Evolutionary conservation across 1,140 invertebrate genomes (phyloP).

Genomic region (Ridgeia piscesae): DNA sequence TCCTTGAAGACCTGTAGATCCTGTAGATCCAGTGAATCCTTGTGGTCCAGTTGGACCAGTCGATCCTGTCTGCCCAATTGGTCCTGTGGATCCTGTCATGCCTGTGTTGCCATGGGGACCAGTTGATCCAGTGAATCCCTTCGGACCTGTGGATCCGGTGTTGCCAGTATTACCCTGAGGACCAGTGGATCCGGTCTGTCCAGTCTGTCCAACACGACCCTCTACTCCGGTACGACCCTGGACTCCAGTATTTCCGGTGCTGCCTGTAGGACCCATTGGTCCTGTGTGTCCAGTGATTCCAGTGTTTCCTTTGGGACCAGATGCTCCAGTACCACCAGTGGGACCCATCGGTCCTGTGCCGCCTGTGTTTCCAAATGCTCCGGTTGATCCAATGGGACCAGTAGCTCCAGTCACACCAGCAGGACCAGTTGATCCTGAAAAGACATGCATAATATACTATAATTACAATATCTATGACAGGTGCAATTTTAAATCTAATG

Average conservation of each 20-base stretch:
- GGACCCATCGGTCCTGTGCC: constrained; percentile 20
- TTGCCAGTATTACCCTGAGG: constrained; percentile 7
- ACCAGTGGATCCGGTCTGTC: constrained; percentile 20
- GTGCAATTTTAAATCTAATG: too few relatives aligned
- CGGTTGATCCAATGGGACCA: constrained; percentile 15
- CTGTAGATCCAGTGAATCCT: constrained; percentile 28
- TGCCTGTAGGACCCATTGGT: constrained; percentile 17
- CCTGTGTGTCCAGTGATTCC: constrained; percentile 25
- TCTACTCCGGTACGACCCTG: constrained; percentile 26
- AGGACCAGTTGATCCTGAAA: not conserved
- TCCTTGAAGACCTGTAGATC: constrained; percentile 17
- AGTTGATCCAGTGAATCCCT: constrained; percentile 14
- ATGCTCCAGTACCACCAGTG: constrained; percentile 13
- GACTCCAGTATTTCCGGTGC: constrained; percentile 13
- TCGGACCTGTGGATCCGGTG: constrained; percentile 13
- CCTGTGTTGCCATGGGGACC: constrained; percentile 21
- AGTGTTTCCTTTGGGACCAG: not conserved
- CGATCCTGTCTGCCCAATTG: constrained; percentile 21
- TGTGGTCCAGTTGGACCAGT: constrained; percentile 17
- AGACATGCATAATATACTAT: not conserved
- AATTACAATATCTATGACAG: not conserved
- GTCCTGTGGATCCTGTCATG: constrained; percentile 22
- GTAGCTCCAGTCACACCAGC: constrained; percentile 5
- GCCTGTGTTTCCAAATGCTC: constrained; percentile 17
- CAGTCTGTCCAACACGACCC: constrained; percentile 23